Percentiles rank a stretch among this genome's conserved stretches.
These are phyloP conservation scores for Panagrolaimus sp. DNA, from an alignment of 1,140 invertebrate genomes.

Conservation along the genomic window DNA sequence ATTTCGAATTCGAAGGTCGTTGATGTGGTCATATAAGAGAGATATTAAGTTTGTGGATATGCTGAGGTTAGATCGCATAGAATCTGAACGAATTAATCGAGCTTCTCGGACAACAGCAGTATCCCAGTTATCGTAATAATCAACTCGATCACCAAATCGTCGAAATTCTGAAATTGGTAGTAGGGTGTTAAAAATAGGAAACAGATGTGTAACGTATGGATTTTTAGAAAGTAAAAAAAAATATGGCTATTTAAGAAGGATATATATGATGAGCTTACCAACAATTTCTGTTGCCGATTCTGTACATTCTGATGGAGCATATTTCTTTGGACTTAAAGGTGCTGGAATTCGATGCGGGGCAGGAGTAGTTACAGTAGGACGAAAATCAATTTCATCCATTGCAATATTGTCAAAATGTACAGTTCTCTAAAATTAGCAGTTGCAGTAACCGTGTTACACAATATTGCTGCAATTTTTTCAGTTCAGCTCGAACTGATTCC, in stretches of 20 bases:
- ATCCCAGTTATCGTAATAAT: conserved; percentile 7
- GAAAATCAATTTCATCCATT: neutral
- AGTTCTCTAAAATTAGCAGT: too few relatives aligned
- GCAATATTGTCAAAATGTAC: neutral
- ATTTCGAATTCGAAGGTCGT: neutral
- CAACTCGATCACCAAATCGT: neutral
- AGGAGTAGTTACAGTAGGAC: neutral
- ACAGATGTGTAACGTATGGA: too few relatives aligned
- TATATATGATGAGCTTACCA: neutral
- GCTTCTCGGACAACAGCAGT: conserved; percentile 10
- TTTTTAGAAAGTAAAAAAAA: too few relatives aligned
- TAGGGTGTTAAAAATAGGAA: too few relatives aligned
- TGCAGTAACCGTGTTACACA: too few relatives aligned
- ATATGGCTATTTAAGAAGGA: neutral
- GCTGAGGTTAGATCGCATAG: neutral
- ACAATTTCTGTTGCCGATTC: neutral
- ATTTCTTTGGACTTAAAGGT: neutral
- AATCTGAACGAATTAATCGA: neutral
- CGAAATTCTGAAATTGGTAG: neutral
- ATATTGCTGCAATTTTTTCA: too few relatives aligned
- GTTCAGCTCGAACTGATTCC: too few relatives aligned
- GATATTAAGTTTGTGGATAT: neutral
- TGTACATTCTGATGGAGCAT: neutral
- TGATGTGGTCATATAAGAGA: neutral
- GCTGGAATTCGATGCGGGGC: too few relatives aligned